Evolutionary conservation across 2,888 invertebrate species (phyloP), one percentile per base, ranked within the genome.

Genomic region (Trichogramma evanescens): DNA sequence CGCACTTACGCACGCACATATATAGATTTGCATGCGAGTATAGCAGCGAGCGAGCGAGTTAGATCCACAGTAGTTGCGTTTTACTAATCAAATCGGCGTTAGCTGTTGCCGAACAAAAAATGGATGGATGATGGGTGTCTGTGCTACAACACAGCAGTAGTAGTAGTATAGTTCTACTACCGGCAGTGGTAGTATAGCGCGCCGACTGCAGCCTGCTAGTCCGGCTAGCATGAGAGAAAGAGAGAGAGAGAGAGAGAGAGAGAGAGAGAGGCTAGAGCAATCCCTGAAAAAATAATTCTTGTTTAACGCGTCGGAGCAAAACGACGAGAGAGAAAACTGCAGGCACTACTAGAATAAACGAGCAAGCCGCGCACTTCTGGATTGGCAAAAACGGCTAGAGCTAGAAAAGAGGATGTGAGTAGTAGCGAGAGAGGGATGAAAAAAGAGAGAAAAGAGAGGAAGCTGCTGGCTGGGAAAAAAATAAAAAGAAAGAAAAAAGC

Each of bases 41-140:
- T 58, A 63, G 45, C 46, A 45, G 4, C 10, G 55, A 46, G 46
- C 41, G 45, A 62, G 62, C 57, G 62, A 60, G 61, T 64, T 63
- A 66, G 61, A 62, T 65, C 63, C 26, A 26, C 26, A 26, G 26
- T 26, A 26, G 26, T 26, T 26, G 26, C 26, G 63, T 65, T 66
- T 68, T 65, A 63, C 65, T 66, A 65, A 68, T 66, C 67, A 65
- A 67, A 68, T 68, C 64, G 67, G 66, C 66, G 59, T 48, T 42
- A 40, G 53, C 26, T 26, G 26, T 26, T 26, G 26, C 26, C 26
- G 26, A 26, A 26, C 26, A 26, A 26, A 26, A 26, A 26, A 26
- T 26, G 26, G 26, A 26, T 3, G 26, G 26, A 26, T 26, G 26
- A 26, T 26, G 26, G 26, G 26, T 26, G 26, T 26, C 26, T 26